Evolutionary conservation across 1,140 invertebrate genomes (phyloP), one percentile per base, ranked within the genome.

Genomic region (Diabrotica undecimpunctata): DNA sequence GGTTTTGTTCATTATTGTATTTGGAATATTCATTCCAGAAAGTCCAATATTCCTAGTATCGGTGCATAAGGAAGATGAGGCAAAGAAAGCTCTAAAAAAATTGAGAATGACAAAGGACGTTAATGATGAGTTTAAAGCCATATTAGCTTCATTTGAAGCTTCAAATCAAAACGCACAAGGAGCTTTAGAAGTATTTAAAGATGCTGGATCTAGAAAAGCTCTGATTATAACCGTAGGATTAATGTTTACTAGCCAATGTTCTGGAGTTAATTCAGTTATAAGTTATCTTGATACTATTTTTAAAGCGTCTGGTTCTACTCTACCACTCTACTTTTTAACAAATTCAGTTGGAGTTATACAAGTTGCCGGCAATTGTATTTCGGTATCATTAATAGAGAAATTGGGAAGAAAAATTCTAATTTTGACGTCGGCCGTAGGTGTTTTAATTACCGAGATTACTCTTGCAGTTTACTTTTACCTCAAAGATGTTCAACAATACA

Each of bases 211-310:
- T 70, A 78, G 83, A n/a, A 92, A 87, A 76, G 89, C 87, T 8
- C 74, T 94, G 8, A 62, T 87, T 7, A 90, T 96, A 39, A 87
- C 85, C 52, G 84, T 91, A 66, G 86, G 87, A 11, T 80, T 95
- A 0, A 93, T 95, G 90, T 80, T 92, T 58, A 90, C 95, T 76
- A 93, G 95, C 74, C 93, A 95, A 76, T 79, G 95, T 37, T 89
- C 87, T 61, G 92, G 93, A 51, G 90, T 95, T 13, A 95, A 95
- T 71, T 90, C 89, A 0, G 89, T 95, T 14, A 88, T 93, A 64
- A 94, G 94, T 76, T 94, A 94, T 71, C 83, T 89, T 0, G 83
- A 84, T 0, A 73, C 79, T 0, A 94, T 96, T 63, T 94, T 96
- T 70, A 67, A 82, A 54, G 81, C 77, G n/a, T 83, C 89, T 7